These are phyloP conservation scores for Potamilus streckersoni DNA, from an alignment of 1,140 invertebrate genomes.

Conservation along the genomic window DNA sequence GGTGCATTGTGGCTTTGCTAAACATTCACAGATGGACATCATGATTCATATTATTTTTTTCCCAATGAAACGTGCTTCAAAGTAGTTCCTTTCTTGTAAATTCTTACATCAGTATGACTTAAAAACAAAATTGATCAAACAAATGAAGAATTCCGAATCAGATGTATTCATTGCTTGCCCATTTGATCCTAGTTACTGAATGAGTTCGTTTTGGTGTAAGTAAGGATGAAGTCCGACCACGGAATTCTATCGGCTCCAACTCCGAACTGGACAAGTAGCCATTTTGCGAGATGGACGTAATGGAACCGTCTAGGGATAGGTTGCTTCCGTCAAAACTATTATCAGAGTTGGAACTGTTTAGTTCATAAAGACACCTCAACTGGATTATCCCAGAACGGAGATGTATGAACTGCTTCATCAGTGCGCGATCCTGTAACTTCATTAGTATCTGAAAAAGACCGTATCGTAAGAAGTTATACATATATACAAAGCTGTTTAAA, in stretches of 20 bases:
- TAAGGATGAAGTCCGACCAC: conserved; percentile 42
- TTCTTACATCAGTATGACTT: no score
- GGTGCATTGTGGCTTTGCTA: no score
- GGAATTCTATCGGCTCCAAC: conserved; percentile 33
- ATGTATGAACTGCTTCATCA: conserved; percentile 54
- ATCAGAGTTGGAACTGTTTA: conserved; percentile 45
- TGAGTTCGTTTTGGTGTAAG: conserved; percentile 31
- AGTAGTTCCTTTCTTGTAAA: no score
- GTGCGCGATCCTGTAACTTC: conserved; percentile 54
- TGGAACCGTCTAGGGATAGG: conserved; percentile 47
- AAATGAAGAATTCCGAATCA: conserved; percentile 10
- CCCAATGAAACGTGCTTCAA: no score
- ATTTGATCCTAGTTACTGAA: conserved; percentile 38
- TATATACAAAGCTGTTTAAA: no score
- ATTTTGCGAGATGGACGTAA: not conserved
- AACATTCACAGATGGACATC: no score
- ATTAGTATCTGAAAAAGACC: conserved; percentile 42
- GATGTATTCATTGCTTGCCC: conserved; percentile 52
- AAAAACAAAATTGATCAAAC: no score
- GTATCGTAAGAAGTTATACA: no score
- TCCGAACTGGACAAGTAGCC: conserved; percentile 15
- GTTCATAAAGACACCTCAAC: conserved; percentile 45
- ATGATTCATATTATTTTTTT: no score
- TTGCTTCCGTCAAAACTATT: conserved; percentile 49
- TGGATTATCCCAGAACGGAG: conserved; percentile 53